Evolutionary conservation across 1,140 invertebrate species (phyloP).

Genomic region (Zaprionus kolodkinae): DNA sequence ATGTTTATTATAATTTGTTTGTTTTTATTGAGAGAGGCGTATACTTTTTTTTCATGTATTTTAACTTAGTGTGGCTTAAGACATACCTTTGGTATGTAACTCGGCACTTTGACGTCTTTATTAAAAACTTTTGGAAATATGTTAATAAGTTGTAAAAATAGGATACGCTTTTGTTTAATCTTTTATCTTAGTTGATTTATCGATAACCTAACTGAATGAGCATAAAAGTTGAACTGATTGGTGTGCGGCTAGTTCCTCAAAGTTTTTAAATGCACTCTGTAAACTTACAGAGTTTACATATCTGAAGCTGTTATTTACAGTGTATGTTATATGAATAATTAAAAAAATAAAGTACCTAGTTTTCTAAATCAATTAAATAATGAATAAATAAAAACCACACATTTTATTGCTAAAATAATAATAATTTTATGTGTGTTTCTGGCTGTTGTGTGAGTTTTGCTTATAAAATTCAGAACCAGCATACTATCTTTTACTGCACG

Average conservation of each 20-base stretch:
- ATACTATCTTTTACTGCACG: not conserved
- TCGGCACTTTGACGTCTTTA: conserved; percentile 32
- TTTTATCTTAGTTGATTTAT: not conserved
- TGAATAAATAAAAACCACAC: too few species aligned
- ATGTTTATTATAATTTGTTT: not conserved
- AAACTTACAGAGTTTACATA: not conserved
- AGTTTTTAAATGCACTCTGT: not conserved
- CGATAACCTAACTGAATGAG: not conserved
- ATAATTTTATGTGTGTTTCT: not conserved
- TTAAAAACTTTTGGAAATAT: not conserved
- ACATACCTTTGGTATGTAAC: conserved; percentile 22
- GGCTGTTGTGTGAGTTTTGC: not conserved
- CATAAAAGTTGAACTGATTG: not conserved
- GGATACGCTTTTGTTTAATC: not conserved
- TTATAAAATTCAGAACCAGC: not conserved
- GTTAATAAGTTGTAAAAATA: not conserved
- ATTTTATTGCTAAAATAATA: too few species aligned
- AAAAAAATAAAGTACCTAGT: too few species aligned
- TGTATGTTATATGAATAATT: too few species aligned
- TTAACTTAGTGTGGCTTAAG: not conserved
- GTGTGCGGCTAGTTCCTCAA: not conserved
- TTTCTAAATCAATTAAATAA: too few species aligned
- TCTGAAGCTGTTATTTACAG: too few species aligned
- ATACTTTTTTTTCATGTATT: not conserved
- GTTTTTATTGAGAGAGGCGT: not conserved